Conservation (phyloP, 2,113 vertebrate genomes). For the Lagopus muta region DNA sequence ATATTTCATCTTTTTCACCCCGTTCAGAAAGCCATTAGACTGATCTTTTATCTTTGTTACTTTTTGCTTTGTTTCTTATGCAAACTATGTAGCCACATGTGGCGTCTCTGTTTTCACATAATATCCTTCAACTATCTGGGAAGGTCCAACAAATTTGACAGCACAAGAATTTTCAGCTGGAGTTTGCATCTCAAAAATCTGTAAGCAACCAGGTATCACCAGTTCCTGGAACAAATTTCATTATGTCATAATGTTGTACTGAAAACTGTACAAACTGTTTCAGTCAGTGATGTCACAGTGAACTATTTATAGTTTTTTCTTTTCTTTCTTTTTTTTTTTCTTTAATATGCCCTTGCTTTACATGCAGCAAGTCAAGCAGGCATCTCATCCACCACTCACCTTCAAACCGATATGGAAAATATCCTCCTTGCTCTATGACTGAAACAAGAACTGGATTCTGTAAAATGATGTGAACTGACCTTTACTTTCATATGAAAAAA, state of each 20-base stretch:
- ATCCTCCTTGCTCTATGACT: not conserved
- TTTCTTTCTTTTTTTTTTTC: not conserved
- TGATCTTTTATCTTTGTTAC: not conserved
- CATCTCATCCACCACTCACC: not conserved
- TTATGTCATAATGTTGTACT: not conserved
- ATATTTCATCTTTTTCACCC: not conserved
- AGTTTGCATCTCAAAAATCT: not conserved
- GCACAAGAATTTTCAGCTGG: not conserved
- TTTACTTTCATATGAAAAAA: not conserved
- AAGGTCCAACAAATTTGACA: not conserved
- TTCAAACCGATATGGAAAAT: not conserved
- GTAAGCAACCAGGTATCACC: not conserved
- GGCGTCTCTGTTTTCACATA: not conserved
- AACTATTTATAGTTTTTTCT: not conserved
- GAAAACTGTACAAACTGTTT: constrained; percentile 1
- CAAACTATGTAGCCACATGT: not conserved
- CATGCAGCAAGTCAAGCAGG: not conserved
- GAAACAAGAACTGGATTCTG: not conserved
- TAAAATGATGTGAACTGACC: not conserved
- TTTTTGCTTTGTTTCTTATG: not conserved
- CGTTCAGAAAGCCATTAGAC: not conserved
- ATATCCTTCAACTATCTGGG: not conserved
- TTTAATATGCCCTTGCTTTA: not conserved
- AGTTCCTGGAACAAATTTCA: not conserved
- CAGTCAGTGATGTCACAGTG: not conserved